Percentiles rank a stretch among this genome's conserved stretches.
phyloP scores from a whole-genome alignment of 2,888 invertebrate genomes.

The Galerucella pusilla region DNA sequence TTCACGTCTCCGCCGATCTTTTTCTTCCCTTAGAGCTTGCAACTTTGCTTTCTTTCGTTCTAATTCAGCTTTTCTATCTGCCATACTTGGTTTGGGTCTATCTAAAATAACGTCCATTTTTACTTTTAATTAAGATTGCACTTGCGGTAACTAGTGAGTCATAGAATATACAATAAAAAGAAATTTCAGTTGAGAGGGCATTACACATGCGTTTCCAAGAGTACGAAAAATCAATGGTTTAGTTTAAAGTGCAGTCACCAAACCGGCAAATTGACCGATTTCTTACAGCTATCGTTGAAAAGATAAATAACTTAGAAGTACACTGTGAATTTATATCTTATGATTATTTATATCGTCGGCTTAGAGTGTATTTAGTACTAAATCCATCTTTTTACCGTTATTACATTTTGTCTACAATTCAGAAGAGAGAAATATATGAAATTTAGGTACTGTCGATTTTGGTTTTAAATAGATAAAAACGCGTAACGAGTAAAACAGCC shows the following conservation, averaged over 20 bases:
- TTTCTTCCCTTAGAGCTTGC: conserved; percentile 89
- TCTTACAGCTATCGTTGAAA: background rate
- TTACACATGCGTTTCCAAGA: conserved; percentile 49
- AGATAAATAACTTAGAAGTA: background rate
- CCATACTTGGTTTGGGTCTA: conserved; percentile 68
- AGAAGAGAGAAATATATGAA: too few species aligned
- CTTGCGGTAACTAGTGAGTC: conserved; percentile 38
- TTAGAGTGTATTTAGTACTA: too few species aligned
- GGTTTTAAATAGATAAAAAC: too few species aligned
- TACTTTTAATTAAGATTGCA: conserved; percentile 17
- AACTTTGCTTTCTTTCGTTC: conserved; percentile 93
- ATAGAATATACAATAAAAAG: conserved; percentile 40
- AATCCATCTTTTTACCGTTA: conserved; percentile 1
- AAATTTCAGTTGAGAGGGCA: conserved; percentile 40
- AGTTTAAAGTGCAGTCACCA: conserved; percentile 32
- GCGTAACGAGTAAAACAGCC: too few species aligned
- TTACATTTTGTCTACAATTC: background rate
- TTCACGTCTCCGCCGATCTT: conserved; percentile 84
- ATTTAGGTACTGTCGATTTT: too few species aligned
- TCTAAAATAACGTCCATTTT: conserved; percentile 53
- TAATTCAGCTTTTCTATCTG: conserved; percentile 91
- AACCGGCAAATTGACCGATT: conserved; percentile 17
- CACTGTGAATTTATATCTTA: conserved; percentile 1
- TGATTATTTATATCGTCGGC: background rate
- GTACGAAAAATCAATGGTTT: conserved; percentile 50